phyloP scores from a whole-genome alignment of 2,888 invertebrate genomes.

The Plagodis pulveraria region DNA sequence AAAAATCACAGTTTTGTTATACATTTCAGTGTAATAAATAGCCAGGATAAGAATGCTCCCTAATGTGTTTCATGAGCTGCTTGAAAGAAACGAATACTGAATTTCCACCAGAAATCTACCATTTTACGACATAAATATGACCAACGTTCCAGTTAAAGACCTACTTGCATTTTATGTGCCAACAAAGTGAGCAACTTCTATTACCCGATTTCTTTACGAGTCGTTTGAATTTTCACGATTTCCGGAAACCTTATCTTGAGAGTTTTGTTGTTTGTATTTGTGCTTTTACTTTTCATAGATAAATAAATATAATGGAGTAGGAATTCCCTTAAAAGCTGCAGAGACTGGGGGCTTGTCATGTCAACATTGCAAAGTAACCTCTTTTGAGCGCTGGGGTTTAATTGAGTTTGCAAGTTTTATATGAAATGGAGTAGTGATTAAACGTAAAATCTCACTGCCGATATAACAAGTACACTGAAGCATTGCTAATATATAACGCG shows the following conservation, averaged over 20 bases:
- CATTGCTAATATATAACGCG: too few species aligned
- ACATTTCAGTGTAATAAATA: too few species aligned
- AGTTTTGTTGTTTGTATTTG: conserved; percentile 21
- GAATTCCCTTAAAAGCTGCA: conserved; percentile 7
- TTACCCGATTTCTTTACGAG: conserved; percentile 20
- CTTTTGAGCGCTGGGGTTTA: background rate
- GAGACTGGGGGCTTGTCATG: conserved; percentile 15
- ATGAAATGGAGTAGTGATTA: too few species aligned
- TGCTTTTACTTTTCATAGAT: conserved; percentile 8
- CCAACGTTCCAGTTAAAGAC: conserved; percentile 18
- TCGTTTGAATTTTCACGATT: conserved; percentile 31
- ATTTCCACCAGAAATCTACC: conserved; percentile 23
- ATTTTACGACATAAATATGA: conserved; percentile 31
- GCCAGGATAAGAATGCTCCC: too few species aligned
- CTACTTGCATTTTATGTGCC: conserved; percentile 44
- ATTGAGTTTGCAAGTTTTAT: too few species aligned
- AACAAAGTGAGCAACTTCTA: conserved; percentile 15
- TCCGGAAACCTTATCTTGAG: conserved; percentile 22
- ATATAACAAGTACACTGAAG: too few species aligned
- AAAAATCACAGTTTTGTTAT: too few species aligned
- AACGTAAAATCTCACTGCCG: too few species aligned
- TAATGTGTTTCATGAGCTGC: conserved; percentile 38
- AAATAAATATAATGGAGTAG: conserved; percentile 6
- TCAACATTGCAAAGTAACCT: conserved; percentile 19
- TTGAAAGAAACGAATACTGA: conserved; percentile 48